A percentile compares a stretch with the other conserved stretches of the same genome.
Conservation (phyloP, 2,888 invertebrate genomes). For the Hypena proboscidalis region DNA sequence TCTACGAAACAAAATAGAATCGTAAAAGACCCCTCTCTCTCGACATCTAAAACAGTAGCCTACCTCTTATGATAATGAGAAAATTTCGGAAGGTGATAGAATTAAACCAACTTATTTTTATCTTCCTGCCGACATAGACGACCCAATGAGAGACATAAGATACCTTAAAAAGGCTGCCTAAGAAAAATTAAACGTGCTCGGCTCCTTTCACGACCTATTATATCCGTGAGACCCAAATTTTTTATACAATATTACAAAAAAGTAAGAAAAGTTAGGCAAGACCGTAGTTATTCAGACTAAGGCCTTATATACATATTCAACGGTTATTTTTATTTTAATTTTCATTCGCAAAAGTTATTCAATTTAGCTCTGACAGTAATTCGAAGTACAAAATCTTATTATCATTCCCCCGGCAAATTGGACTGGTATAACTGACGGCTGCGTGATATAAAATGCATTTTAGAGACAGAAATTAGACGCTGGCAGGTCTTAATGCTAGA, state of each 20-base stretch:
- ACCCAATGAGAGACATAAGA: slow-evolving; percentile 17
- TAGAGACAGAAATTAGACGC: slow-evolving; percentile 52
- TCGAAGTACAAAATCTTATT: slow-evolving; percentile 65
- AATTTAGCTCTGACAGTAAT: slow-evolving; percentile 68
- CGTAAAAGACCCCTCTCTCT: neutral
- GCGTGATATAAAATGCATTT: slow-evolving; percentile 70
- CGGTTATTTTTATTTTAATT: slow-evolving; percentile 32
- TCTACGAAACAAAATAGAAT: neutral
- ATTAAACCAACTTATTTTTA: slow-evolving; percentile 28
- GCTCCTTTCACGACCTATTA: slow-evolving; percentile 25
- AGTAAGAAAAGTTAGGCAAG: slow-evolving; percentile 19
- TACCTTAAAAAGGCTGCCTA: slow-evolving; percentile 29
- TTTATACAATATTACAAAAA: slow-evolving; percentile 19
- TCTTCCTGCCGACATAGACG: slow-evolving; percentile 19
- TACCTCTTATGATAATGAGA: slow-evolving; percentile 1
- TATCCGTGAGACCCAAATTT: slow-evolving; percentile 24
- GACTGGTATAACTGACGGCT: slow-evolving; percentile 53
- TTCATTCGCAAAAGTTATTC: slow-evolving; percentile 53
- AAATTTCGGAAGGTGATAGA: slow-evolving; percentile 11
- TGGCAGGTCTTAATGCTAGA: slow-evolving; percentile 61
- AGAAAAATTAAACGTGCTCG: slow-evolving; percentile 25
- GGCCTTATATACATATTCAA: slow-evolving; percentile 30
- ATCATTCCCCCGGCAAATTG: slow-evolving; percentile 53
- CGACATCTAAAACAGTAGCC: neutral
- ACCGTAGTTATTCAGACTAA: slow-evolving; percentile 23